A percentile compares a stretch with the other conserved stretches of the same genome.
Evolutionary conservation across 2,113 vertebrate genomes (phyloP).

Genomic region (Tonatia bakeri): DNA sequence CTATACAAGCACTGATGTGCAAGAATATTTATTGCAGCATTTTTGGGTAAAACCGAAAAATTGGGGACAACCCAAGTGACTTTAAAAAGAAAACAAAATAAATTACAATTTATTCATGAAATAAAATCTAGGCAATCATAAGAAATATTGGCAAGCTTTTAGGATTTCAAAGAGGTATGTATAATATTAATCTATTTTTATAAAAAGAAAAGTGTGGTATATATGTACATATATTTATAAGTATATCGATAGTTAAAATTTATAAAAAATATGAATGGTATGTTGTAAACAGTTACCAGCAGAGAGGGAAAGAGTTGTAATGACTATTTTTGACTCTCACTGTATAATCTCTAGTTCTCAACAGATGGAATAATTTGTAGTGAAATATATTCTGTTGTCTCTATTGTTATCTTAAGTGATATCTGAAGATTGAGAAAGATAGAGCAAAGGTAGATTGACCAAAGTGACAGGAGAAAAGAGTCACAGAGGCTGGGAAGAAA

Average conservation of each 20-base stretch:
- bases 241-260: too few relatives aligned
- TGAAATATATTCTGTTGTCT: background rate
- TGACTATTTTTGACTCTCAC: background rate
- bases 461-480: background rate
- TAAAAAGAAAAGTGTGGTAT: background rate
- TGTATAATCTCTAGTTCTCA: background rate
- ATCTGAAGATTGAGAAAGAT: background rate
- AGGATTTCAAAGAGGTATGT: background rate
- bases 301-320: background rate
- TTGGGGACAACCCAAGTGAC: background rate
- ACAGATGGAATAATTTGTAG: background rate
- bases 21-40: background rate
- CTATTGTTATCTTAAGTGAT: background rate
- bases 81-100: background rate
- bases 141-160: background rate
- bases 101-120: background rate
- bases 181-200: background rate
- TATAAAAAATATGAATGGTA: background rate
- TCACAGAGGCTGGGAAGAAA: background rate
- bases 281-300: background rate
- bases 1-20: too few relatives aligned
- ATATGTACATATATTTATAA: background rate
- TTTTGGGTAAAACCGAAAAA: background rate
- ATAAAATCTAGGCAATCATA: background rate
- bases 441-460: background rate